phyloP scores from a whole-genome alignment of 2,113 vertebrate species.

The Notarius lentiginosus region DNA sequence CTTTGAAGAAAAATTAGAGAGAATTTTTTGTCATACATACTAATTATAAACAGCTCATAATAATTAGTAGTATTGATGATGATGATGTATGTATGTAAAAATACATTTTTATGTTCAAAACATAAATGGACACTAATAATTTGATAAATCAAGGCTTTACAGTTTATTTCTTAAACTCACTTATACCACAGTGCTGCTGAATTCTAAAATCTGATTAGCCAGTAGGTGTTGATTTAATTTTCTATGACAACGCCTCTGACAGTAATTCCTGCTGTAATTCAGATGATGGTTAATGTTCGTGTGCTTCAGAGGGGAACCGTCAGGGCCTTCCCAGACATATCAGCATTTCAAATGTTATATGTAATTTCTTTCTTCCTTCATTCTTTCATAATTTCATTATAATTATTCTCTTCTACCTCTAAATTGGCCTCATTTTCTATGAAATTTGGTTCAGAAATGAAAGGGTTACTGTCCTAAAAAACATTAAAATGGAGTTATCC shows the following conservation, averaged over 20 bases:
- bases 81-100: neutral
- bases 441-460: too few species aligned
- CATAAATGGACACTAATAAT: neutral
- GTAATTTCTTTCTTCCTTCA: too few species aligned
- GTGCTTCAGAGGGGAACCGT: neutral
- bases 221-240: neutral
- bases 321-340: too few species aligned
- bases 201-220: neutral
- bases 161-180: neutral
- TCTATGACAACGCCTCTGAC: neutral
- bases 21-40: neutral
- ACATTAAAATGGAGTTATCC: too few species aligned
- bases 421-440: too few species aligned
- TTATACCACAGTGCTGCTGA: neutral
- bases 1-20: neutral
- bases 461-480: too few species aligned
- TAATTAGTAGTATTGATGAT: neutral
- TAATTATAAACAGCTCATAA: neutral
- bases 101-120: too few species aligned
- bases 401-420: too few species aligned
- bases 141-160: conserved; percentile 1
- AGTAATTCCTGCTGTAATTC: neutral
- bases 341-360: too few species aligned
- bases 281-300: too few species aligned
- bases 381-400: too few species aligned